Base-by-base conservation (phyloP, 2,797 vertebrate species). In the Amniataba percoides region DNA sequence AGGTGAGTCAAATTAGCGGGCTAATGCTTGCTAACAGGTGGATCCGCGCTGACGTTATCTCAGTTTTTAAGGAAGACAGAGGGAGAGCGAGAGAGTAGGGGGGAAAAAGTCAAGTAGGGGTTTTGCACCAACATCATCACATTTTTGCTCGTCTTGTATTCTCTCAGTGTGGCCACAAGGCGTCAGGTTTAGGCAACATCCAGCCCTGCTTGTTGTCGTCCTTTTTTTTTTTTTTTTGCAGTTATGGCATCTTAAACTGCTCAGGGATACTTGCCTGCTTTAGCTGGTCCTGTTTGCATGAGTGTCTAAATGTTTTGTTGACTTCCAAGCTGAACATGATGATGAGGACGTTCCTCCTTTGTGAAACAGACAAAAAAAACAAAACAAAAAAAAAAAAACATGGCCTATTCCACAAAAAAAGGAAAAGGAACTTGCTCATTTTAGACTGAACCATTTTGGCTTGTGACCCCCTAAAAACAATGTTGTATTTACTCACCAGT, bases 1-100 rank as follows among this genome's bases (percentile, higher is more conserved):
- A 87, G 86, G 89, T 91, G 67, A 87, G 84, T 61, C 27, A 34
- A 15, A 4, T 23, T 11, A 15, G 21, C 39, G 34, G 7, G 18
- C 36, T 60, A 21, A 56, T 23, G 7, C 1, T 8, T 3, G 40
- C 12, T 63, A 46, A 53, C 65, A 0, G 43, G 31, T 43, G 23
- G 42, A 40, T 3, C 16, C 7, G 7, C n/a, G n/a, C 16, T 15
- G 4, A 25, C 9, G 36, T 0, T 6, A 49, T 6, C 12, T 3
- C 5, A 14, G 1, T 27, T 63, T 68, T 18, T 23, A 36, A 31
- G 27, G 27, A 31, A 31, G 27, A 31, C 3, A 31, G 27, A 31
- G 27, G 4, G 27, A 27, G 27, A 27, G 27, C 3, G 27, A 31
- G 27, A 31, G 5, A 31, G n/a, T n/a, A n/a, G n/a, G n/a, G n/a